Base-by-base conservation (phyloP, 1,140 invertebrate species). In the Drosophila setifemur region DNA sequence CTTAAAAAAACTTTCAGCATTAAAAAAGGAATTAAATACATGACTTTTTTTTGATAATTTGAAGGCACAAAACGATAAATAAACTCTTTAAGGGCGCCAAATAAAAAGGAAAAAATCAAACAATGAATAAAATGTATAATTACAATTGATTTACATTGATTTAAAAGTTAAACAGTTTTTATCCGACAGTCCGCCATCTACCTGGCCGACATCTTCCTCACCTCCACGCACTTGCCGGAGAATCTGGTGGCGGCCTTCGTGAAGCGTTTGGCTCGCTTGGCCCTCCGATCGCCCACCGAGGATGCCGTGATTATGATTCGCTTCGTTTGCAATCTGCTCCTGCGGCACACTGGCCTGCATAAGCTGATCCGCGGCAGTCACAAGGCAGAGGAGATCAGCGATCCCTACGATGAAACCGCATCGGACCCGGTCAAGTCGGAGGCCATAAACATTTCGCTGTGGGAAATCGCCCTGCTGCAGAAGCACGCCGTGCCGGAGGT, bases 191-290 rank as follows among this genome's bases (percentile, higher is more conserved):
- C n/a, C n/a, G n/a, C n/a, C n/a, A n/a, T n/a, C n/a, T n/a, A n/a
- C 87, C 92, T 98, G 16, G 92, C 96, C 0, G 96, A 98, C 90
- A 92, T 98, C 29, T 99, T 99, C 90, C 91, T 99, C 1, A 95
- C 95, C 57, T 99, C 98, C 35, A 97, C 96, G 0, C 97, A 99
- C 92, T 92, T 99, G 57, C 97, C 98, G 0, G 95, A 97, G 83
- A 94, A 95, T 69, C 90, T 99, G 48, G 97, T 98, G 5, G 98
- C 97, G 0, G 96, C 97, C 2, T 99, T 99, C 91, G 94, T 94
- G 2, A 99, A 99, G 91, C 94, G 96, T 49, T 91, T 98, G 29
- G 93, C 97, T 0, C 93, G 98, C 6, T 91, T 99, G 28, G 93
- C 95, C 8, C 91, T 99, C 2, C 91, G 95, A 18, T 97, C 97